phyloP scores from a whole-genome alignment of 1,140 invertebrate genomes.

The Pseudomyrmex dendroicus region DNA sequence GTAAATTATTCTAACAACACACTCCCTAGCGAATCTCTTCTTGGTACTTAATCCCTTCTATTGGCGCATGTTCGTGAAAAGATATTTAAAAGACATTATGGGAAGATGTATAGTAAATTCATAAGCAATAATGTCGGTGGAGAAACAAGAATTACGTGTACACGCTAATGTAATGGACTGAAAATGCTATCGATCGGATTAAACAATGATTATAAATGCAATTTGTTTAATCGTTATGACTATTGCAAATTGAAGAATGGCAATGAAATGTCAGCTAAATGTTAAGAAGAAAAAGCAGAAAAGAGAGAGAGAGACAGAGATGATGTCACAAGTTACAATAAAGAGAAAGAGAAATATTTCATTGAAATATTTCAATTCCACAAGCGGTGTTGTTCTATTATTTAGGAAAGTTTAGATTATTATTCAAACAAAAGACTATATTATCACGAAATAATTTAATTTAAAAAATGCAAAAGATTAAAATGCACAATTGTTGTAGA shows the following conservation, averaged over 20 bases:
- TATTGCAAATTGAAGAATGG: conserved; percentile 25
- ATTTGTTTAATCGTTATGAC: conserved; percentile 14
- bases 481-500: neutral
- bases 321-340: conserved; percentile 12
- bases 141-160: conserved; percentile 21
- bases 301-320: neutral
- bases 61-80: conserved; percentile 4
- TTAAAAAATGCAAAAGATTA: neutral
- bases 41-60: conserved; percentile 35
- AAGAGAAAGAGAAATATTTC: conserved; percentile 15
- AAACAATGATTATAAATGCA: conserved; percentile 20
- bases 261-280: conserved; percentile 34
- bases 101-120: conserved; percentile 32
- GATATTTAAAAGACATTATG: conserved; percentile 55
- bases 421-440: neutral
- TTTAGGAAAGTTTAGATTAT: neutral
- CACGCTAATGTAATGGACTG: conserved; percentile 32
- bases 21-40: conserved; percentile 8
- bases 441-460: neutral
- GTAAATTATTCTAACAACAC: conserved; percentile 51
- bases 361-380: neutral
- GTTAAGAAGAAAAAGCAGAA: neutral
- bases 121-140: neutral
- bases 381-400: conserved; percentile 5
- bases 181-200: conserved; percentile 4